Evolutionary conservation across 2,797 vertebrate species (phyloP), one percentile per base, ranked within the genome.

Genomic region (Synanceia verrucosa): DNA sequence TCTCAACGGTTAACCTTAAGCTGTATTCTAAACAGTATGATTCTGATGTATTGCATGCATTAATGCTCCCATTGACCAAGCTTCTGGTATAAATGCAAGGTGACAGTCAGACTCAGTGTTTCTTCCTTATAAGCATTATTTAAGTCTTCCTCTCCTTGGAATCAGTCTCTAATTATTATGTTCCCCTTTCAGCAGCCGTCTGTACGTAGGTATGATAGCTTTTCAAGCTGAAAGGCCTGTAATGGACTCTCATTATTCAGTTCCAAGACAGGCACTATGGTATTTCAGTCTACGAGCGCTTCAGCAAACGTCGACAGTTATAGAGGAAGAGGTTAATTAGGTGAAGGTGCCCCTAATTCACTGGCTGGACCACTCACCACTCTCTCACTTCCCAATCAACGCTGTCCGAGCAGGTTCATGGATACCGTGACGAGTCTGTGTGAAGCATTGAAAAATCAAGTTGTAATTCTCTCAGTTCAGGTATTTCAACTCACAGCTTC

Each of bases 311-410:
- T 62, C 64, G 56, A 26, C 11, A 26, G 16, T 51, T 50, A 73
- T 13, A 46, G 59, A 59, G 56, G 59, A 8, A 31, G 65, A 73
- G 63, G 79, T 77, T 83, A 79, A 88, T 83, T 78, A 59, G 62
- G 6, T 70, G 51, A 73, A 61, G 57, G 53, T 60, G 12, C 23
- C 39, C 44, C 47, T 82, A 74, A 82, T 68, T 81, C 64, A 86
- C 57, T 66, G 44, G 23, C 46, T 36, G 19, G 18, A 76, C 44
- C 31, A 60, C 51, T 43, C 39, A 21, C 21, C 41, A 73, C 53
- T 63, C 43, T 26, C 48, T 81, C 39, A 53, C 21, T 58, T 60
- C 29, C 52, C 28, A 37, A 48, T 66, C 64, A 70, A 43, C 31
- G 26, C 29, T 52, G 4, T 10, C 24, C 21, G 0, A 62, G 18